Evolutionary conservation across 1,140 invertebrate species (phyloP).

Genomic region (Ruditapes philippinarum): DNA sequence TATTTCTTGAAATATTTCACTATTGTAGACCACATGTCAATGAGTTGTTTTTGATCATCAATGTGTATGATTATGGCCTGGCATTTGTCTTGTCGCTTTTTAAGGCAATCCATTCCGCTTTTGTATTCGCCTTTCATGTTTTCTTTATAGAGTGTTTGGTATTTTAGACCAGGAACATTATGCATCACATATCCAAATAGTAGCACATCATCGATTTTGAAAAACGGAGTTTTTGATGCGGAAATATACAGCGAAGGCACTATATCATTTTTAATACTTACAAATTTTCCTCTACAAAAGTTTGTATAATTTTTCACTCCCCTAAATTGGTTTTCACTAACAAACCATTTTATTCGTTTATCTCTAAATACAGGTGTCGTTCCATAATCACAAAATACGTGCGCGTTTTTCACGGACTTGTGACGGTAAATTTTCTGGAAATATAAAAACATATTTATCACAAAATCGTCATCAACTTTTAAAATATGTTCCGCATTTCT

Average conservation of each 20-base stretch:
- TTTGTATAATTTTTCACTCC: slow-evolving; percentile 37
- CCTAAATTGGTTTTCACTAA: slow-evolving; percentile 42
- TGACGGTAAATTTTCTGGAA: not conserved
- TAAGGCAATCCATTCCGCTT: too few relatives aligned
- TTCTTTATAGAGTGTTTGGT: not conserved
- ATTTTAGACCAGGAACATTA: not conserved
- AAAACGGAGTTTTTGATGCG: slow-evolving; percentile 74
- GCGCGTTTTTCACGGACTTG: not conserved
- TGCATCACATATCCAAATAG: slow-evolving; percentile 81
- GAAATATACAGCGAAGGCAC: slow-evolving; percentile 79
- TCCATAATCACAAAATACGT: slow-evolving; percentile 38
- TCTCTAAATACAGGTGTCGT: slow-evolving; percentile 26
- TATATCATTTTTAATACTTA: slow-evolving; percentile 68
- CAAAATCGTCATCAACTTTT: slow-evolving; percentile 96
- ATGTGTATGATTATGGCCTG: too few relatives aligned
- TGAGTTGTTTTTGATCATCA: too few relatives aligned
- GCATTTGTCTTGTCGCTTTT: too few relatives aligned
- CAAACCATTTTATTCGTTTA: slow-evolving; percentile 46
- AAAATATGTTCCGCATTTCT: slow-evolving; percentile 90
- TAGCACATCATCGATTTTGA: slow-evolving; percentile 86
- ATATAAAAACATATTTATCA: slow-evolving; percentile 89
- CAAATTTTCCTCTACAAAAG: slow-evolving; percentile 85
- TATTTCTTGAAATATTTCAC: too few relatives aligned
- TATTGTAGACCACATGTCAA: too few relatives aligned
- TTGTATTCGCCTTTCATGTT: too few relatives aligned